Base-by-base conservation (phyloP, 1,140 invertebrate species). In the Atopsyche davidsoni region DNA sequence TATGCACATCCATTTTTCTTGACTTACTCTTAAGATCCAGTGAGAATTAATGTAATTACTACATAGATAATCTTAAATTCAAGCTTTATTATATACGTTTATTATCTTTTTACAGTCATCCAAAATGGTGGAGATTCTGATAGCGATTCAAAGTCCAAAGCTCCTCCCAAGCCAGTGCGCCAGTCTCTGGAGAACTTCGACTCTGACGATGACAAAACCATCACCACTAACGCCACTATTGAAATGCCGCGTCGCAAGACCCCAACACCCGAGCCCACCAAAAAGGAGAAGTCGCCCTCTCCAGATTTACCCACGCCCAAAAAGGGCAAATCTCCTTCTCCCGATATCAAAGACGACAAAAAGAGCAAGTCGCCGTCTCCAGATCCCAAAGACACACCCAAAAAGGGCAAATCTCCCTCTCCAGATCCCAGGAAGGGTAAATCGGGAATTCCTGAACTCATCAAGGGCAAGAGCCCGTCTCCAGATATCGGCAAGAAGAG, bases 121-220 rank as follows among this genome's bases (percentile, higher is more conserved):
- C 48, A 51, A 44, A 72, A 72, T 43, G 72, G 70, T 46, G 65
- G 64, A 51, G 63, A 63, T 34, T 51, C 64, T 16, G 65, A 69
- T 40, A 66, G 66, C 48, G 70, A 74, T 58, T 64, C 65, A 4
- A 71, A 69, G 44, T 24, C 19, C 7, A n/a, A n/a, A n/a, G n/a
- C 34, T 24, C 34, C 51, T n/a, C 38, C 41, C 11, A 57, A 57
- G 17, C 42, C 50, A n/a, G 36, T 21, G 2, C 9, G 42, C 49
- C 72, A 72, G 58, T 62, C 62, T 14, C 66, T 72, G 49, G 72
- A 70, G 35, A 70, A 70, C 4, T 74, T 74, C 46, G 72, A 74
- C 54, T 74, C 72, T 0, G 72, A 74, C 46, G 72, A 74, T 63
- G 72, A 74, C 36, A 72, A 69, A 51, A 70, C 68, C 4, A 69